A percentile compares a stretch with the other conserved stretches of the same genome.
Conservation (phyloP, 2,113 vertebrate genomes). For the Vicugna pacos region DNA sequence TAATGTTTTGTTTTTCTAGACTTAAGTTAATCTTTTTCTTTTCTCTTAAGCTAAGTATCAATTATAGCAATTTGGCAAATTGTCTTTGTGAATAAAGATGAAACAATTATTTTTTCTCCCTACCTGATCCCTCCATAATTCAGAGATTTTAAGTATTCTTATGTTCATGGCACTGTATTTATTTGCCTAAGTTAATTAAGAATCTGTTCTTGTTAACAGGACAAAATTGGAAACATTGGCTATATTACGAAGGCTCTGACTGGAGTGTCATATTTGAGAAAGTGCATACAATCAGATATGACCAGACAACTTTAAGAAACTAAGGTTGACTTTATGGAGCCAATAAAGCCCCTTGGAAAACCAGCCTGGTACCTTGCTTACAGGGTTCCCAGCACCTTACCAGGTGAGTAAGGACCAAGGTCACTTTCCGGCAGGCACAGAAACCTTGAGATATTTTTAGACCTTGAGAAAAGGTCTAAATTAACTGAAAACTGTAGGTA, state of each 20-base stretch:
- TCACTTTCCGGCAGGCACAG: background rate
- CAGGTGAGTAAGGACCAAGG: background rate
- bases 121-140: too few species aligned
- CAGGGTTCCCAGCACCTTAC: background rate
- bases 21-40: background rate
- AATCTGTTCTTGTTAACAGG: too few species aligned
- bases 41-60: background rate
- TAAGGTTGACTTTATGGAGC: background rate
- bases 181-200: too few species aligned
- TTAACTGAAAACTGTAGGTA: background rate
- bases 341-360: background rate
- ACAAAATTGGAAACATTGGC: too few species aligned
- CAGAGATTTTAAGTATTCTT: too few species aligned
- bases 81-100: background rate
- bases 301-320: background rate
- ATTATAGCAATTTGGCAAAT: background rate
- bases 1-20: background rate
- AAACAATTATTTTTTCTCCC: too few species aligned
- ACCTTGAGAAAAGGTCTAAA: background rate
- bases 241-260: too few species aligned
- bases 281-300: background rate
- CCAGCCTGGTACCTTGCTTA: background rate
- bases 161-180: too few species aligned
- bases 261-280: too few species aligned
- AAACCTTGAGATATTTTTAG: background rate